Evolutionary conservation across 2,888 invertebrate genomes (phyloP), one percentile per base, ranked within the genome.

Genomic region (Spodoptera littoralis): DNA sequence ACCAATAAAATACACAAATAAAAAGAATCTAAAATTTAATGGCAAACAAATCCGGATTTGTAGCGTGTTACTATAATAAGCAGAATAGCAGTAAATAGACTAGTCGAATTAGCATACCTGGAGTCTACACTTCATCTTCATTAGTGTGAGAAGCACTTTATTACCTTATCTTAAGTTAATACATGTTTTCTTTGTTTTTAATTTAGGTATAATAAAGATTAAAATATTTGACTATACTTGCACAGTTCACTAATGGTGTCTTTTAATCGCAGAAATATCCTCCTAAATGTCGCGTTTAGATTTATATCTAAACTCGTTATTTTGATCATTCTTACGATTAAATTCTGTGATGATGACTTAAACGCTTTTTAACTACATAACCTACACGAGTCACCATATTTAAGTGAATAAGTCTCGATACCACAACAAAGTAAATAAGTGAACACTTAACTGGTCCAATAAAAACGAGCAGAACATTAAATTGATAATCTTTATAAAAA

Each of bases 401-500:
- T 48, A 51, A 55, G 41, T 48, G 36, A 9, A n/a, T 42, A 30
- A 58, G 9, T 42, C 44, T 47, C n/a, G 9, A 8, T 45, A 57
- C 47, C 9, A 11, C 42, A 27, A 66, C 48, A 46, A 62, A 73
- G 49, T 66, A 55, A 62, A 62, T 46, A 60, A 53, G 44, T 27
- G 11, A 18, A 46, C 18, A 57, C 53, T 18, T 50, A 60, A 27
- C 18, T 6, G 18, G 22, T 48, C 48, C 44, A 61, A 51, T 48
- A 65, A 47, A 66, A 63, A 41, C 43, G 46, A 50, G 30, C 48
- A 52, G 36, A 48, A 63, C 56, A 48, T 62, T 42, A 65, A 65
- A 71, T 69, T 67, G 73, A 79, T 68, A 69, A 75, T 73, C 73
- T 62, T 58, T 56, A 52, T 67, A 71, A 81, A 73, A 78, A 36